Evolutionary conservation across 1,140 invertebrate genomes (phyloP).

Genomic region (Leptoteleia sp.): DNA sequence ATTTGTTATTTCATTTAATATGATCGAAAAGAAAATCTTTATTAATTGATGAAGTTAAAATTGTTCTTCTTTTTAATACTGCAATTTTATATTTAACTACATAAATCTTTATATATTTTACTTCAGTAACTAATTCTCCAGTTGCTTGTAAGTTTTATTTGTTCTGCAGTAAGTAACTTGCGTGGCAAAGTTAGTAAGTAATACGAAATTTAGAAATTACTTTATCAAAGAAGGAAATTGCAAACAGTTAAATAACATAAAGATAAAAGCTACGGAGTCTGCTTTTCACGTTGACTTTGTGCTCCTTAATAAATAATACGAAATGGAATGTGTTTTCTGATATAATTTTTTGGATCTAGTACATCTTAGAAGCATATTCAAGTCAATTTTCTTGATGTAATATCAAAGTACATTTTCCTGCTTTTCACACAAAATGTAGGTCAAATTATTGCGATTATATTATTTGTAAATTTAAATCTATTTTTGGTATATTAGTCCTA

Average conservation of each 20-base stretch:
- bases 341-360: constrained; percentile 10
- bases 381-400: constrained; percentile 7
- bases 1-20: too few relatives aligned
- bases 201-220: not conserved
- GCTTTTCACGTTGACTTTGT: constrained; percentile 10
- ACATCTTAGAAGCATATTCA: not conserved
- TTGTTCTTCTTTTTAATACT: too few relatives aligned
- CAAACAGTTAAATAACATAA: constrained; percentile 23
- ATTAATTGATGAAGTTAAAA: too few relatives aligned
- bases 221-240: constrained; percentile 24
- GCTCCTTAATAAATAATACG: constrained; percentile 3
- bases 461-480: too few relatives aligned
- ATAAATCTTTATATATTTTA: too few relatives aligned
- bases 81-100: too few relatives aligned
- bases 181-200: too few relatives aligned
- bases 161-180: too few relatives aligned
- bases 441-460: not conserved
- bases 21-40: too few relatives aligned
- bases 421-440: constrained; percentile 2
- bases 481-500: too few relatives aligned
- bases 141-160: too few relatives aligned
- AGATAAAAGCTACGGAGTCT: constrained; percentile 8
- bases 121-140: too few relatives aligned
- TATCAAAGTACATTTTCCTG: constrained; percentile 1
- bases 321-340: constrained; percentile 9